Evolutionary conservation across 2,888 invertebrate genomes (phyloP).

Genomic region (Chromoteleia sp.): DNA sequence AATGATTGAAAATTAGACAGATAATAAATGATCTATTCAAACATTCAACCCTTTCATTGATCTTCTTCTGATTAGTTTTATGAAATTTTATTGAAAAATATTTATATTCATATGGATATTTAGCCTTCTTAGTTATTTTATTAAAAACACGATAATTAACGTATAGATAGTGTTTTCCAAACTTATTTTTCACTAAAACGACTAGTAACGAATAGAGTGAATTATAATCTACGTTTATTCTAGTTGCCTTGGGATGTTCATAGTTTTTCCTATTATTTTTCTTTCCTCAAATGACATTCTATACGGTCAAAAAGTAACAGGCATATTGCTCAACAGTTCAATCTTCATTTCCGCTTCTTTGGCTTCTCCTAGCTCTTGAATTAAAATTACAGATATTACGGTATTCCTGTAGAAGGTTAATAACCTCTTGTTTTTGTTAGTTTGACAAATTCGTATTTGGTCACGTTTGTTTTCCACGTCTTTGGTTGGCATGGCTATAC

Average conservation of each 20-base stretch:
- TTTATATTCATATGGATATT: too few relatives aligned
- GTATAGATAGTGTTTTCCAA: conserved; percentile 73
- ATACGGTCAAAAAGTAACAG: conserved; percentile 68
- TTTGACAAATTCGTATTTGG: too few relatives aligned
- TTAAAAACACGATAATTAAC: conserved; percentile 76
- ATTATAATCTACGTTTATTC: conserved; percentile 66
- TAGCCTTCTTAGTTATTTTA: conserved; percentile 72
- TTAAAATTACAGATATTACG: conserved; percentile 16
- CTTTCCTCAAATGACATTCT: conserved; percentile 67
- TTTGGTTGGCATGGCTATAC: too few relatives aligned
- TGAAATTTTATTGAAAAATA: too few relatives aligned
- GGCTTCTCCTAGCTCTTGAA: conserved; percentile 36
- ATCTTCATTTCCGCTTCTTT: conserved; percentile 68
- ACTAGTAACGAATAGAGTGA: conserved; percentile 68
- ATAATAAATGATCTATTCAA: too few relatives aligned
- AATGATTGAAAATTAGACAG: too few relatives aligned
- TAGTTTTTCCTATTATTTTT: conserved; percentile 62
- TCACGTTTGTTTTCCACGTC: too few relatives aligned
- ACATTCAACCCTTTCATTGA: too few relatives aligned
- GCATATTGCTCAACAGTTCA: conserved; percentile 48
- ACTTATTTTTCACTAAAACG: conserved; percentile 74
- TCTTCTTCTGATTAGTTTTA: too few relatives aligned
- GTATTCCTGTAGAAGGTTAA: conserved; percentile 15
- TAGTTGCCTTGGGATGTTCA: conserved; percentile 64
- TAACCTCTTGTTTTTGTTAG: too few relatives aligned